Conservation (phyloP, 2,888 invertebrate genomes). For the Hyppa rectilinea region DNA sequence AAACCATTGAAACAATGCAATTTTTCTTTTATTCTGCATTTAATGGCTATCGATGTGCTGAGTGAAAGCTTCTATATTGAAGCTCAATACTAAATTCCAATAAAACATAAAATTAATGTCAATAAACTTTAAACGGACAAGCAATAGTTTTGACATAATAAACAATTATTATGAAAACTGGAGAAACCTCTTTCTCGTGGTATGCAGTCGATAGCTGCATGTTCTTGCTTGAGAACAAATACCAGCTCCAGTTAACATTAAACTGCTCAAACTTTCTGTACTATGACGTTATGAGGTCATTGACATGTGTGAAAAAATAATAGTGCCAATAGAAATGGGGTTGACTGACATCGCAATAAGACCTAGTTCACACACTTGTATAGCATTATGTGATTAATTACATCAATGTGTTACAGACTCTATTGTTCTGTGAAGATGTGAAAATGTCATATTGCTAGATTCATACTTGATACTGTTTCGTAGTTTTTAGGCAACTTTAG, state of each 20-base stretch:
- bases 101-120: conserved; percentile 30
- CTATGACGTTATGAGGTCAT: conserved; percentile 59
- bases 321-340: conserved; percentile 50
- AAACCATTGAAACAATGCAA: conserved; percentile 29
- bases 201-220: conserved; percentile 33
- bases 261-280: conserved; percentile 52
- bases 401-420: conserved; percentile 55
- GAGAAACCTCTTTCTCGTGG: conserved; percentile 63
- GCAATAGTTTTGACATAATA: conserved; percentile 46
- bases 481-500: not conserved
- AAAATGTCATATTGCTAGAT: conserved; percentile 43
- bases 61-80: conserved; percentile 53
- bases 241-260: conserved; percentile 26
- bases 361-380: conserved; percentile 62
- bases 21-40: conserved; percentile 14
- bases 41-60: conserved; percentile 6
- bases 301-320: conserved; percentile 58
- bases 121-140: conserved; percentile 31
- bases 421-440: conserved; percentile 61
- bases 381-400: conserved; percentile 58
- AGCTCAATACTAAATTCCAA: conserved; percentile 50
- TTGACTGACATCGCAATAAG: conserved; percentile 56
- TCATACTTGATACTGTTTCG: conserved; percentile 17
- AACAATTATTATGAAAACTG: conserved; percentile 60
- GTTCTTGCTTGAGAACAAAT: conserved; percentile 47